Conservation (phyloP, 2,113 vertebrate species). For the Entomyzon cyanotis region DNA sequence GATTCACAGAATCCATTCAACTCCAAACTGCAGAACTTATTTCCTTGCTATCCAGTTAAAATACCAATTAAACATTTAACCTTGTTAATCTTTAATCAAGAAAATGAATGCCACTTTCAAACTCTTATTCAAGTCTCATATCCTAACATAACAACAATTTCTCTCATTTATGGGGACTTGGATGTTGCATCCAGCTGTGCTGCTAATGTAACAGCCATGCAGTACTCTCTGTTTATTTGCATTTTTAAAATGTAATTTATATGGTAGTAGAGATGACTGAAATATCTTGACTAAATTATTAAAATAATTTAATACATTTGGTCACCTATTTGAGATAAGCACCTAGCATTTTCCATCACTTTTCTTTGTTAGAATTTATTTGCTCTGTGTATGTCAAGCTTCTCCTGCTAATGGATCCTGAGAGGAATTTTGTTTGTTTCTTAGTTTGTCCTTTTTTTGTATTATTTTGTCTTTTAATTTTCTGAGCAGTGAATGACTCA, state of each 20-base stretch:
- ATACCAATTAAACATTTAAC: background rate
- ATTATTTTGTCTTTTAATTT: background rate
- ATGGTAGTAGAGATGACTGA: background rate
- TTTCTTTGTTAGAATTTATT: background rate
- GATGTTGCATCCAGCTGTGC: background rate
- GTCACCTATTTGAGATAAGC: background rate
- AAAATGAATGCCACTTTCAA: background rate
- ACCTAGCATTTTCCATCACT: background rate
- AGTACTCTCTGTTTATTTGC: background rate
- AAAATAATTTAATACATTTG: background rate
- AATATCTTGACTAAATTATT: background rate
- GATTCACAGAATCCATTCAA: background rate
- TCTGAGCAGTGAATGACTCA: background rate
- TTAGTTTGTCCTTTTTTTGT: background rate
- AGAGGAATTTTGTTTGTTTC: background rate
- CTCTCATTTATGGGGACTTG: background rate
- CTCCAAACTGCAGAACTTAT: background rate
- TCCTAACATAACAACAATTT: background rate
- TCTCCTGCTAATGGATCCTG: background rate
- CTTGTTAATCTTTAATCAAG: slow-evolving; percentile 7
- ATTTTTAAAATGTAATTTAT: background rate
- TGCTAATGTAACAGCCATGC: background rate
- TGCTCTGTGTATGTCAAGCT: background rate
- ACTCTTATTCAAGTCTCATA: background rate
- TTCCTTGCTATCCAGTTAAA: background rate